phyloP scores from a whole-genome alignment of 2,888 invertebrate genomes.

The Ischnus inquisitorius region DNA sequence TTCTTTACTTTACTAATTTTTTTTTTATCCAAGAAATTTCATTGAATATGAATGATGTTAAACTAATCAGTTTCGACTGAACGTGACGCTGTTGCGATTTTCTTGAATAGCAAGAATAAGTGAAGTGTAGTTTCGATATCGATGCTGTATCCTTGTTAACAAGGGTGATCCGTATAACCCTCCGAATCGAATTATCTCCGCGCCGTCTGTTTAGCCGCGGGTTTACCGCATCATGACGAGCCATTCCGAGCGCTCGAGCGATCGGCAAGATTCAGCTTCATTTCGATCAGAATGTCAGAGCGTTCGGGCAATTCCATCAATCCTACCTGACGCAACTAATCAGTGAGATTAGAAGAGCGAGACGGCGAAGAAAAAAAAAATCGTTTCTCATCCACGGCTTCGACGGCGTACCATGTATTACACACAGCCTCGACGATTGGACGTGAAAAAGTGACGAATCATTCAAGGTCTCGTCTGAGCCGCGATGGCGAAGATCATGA shows the following conservation, averaged over 20 bases:
- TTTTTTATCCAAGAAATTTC: too few species aligned
- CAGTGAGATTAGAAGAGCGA: conserved; percentile 49
- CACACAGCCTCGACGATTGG: conserved; percentile 13
- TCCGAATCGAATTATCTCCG: neutral
- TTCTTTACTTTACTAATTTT: too few species aligned
- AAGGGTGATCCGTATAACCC: neutral
- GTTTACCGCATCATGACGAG: conserved; percentile 18
- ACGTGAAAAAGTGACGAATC: conserved; percentile 41
- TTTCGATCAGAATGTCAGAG: conserved; percentile 34
- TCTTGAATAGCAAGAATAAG: neutral
- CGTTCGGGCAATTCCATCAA: conserved; percentile 33
- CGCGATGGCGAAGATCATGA: conserved; percentile 17
- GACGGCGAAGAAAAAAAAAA: conserved; percentile 6
- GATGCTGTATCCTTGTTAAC: neutral
- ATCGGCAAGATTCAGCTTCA: conserved; percentile 26
- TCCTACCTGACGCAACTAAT: conserved; percentile 48
- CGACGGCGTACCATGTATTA: neutral
- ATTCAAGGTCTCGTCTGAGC: conserved; percentile 21
- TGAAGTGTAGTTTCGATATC: neutral
- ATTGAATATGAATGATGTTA: too few species aligned
- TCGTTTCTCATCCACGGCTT: neutral
- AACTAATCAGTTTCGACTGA: too few species aligned
- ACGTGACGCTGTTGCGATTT: neutral
- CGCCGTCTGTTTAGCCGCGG: neutral
- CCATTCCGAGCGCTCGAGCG: conserved; percentile 6